Percentiles rank a stretch among this genome's conserved stretches.
These are phyloP conservation scores for Anoplolepis gracilipes DNA, from an alignment of 1,140 invertebrate species.

Conservation along the genomic window DNA sequence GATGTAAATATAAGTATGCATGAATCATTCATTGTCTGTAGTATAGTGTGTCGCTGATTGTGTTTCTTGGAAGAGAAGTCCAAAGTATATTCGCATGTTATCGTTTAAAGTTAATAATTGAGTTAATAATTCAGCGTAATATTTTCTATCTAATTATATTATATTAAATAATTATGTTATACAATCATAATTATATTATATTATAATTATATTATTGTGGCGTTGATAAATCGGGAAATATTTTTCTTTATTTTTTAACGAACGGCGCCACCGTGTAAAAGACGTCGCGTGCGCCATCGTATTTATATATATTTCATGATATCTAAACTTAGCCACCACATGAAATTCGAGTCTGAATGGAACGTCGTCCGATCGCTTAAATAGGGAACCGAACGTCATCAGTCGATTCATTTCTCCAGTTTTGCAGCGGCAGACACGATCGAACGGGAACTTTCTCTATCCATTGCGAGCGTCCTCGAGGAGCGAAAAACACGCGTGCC, in stretches of 20 bases:
- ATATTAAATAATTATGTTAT: no score
- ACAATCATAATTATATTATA: no score
- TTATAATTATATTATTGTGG: no score
- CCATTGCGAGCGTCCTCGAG: slow-evolving; percentile 31
- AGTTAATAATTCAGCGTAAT: no score
- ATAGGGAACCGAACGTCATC: slow-evolving; percentile 45
- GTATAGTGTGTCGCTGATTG: neutral
- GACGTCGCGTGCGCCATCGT: neutral
- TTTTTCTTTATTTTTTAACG: neutral
- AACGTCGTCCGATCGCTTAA: slow-evolving; percentile 2
- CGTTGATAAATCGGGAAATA: neutral
- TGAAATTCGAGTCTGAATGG: slow-evolving; percentile 61
- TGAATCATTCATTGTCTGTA: neutral
- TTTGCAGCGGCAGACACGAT: slow-evolving; percentile 8
- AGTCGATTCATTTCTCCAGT: slow-evolving; percentile 38
- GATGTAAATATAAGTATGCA: neutral
- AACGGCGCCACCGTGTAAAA: neutral
- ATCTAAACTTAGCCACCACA: slow-evolving; percentile 41
- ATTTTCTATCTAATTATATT: no score
- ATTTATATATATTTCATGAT: neutral
- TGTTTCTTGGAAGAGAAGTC: neutral
- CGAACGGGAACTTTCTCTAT: slow-evolving; percentile 61
- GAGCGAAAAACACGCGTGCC: neutral
- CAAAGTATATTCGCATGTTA: no score
- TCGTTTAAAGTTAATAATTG: no score